Base-by-base conservation (phyloP, 2,797 vertebrate species). In the Helicolenus hilgendorfi region DNA sequence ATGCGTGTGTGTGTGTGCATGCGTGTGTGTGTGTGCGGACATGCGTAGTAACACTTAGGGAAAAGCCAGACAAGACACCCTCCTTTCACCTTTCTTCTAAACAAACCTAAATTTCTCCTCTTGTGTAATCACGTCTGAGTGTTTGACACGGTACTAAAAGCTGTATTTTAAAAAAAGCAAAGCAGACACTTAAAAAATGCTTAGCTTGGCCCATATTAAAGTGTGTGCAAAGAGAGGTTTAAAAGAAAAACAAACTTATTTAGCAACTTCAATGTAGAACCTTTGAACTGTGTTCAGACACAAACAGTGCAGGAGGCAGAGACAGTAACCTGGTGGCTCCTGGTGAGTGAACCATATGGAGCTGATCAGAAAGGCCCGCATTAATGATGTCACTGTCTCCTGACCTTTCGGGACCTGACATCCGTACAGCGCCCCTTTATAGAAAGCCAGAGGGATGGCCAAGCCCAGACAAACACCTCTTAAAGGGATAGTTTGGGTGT, bases 1-100 rank as follows among this genome's bases (percentile, higher is more conserved):
- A 75, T 73, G 75, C 27, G 81, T 67, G 26, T 53, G 58, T 62
- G 13, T 11, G 15, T 58, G 31, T 78, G 35, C 79, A 15, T 20
- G 58, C 53, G 38, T 76, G 81, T 70, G 73, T 49, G 67, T 75
- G 67, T 53, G 64, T 65, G 18, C 58, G 27, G 77, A n/a, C 36
- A 11, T 29, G 36, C 22, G 41, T 24, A 20, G 55, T 38, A 70
- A 83, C 18, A 35, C 31, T 20, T 26, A 75, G 36, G 78, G 35
- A 91, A 96, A 95, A 96, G 96, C 76, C 96, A 97, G 97, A 98
- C 97, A 94, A 96, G 90, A 92, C 88, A 79, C 94, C 91, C 75
- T 86, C 83, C 89, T 86, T 78, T 90, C 87, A 83, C 88, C 83
- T 70, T 36, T 45, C 13, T 33, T 31, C 14, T 20, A 63, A 72